Base-by-base conservation (phyloP, 2,797 vertebrate genomes). In the Euphonia xanthogaster region DNA sequence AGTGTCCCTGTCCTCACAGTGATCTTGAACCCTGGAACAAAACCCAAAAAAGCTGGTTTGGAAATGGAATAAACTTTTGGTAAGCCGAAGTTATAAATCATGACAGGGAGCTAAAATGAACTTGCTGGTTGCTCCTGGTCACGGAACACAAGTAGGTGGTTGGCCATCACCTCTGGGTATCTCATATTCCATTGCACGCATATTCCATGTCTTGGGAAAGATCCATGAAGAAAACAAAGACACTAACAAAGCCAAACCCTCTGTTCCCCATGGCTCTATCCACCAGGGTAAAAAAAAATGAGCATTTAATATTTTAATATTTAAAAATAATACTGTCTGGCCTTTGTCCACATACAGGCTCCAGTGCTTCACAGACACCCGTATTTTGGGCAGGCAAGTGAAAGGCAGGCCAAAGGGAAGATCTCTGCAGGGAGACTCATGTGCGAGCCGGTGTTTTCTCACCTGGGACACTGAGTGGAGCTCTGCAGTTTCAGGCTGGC, bases 1-100 rank as follows among this genome's bases (percentile, higher is more conserved):
- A n/a, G 98, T 99, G 94, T 99, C 99, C 86, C 99, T 97, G 83
- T 99, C 99, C 72, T 98, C 99, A 96, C 98, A 98, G 71, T 98
- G 98, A 93, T 99, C 99, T 97, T 99, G 99, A 79, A 98, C 98
- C 97, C 99, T 98, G 97, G 35, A 74, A 92, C 33, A 82, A n/a
- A 58, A 27, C 55, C 79, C 18, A n/a, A 58, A 87, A 55, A 30
- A 11, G 12, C 5, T 3, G 10, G 17, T 86, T 77, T 47, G 51
- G 33, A 88, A 90, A 57, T 1, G 4, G 20, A 28, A 22, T 48
- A 21, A 71, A 48, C 23, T 25, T 70, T 8, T 25, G 27, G 39
- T 35, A 73, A 89, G 37, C 10, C 33, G 3, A 18, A 87, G 33
- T 27, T 60, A 65, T 3, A 68, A 63, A 88, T 35, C 70, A 24